Conservation (phyloP, 2,113 vertebrate species). For the Pachycephala philippinensis region DNA sequence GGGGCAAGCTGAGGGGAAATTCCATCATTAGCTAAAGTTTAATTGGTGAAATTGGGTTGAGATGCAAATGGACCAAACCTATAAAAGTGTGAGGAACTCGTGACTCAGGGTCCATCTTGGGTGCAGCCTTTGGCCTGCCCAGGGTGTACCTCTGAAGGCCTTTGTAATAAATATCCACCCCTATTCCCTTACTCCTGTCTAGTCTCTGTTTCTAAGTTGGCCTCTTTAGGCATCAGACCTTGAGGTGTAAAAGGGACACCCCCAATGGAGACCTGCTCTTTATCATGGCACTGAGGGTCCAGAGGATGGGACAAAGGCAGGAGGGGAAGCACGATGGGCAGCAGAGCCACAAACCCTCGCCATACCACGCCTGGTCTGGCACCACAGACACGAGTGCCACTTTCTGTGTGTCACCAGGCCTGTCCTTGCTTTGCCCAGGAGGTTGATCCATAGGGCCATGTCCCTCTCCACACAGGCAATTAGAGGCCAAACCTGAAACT, state of each 20-base stretch:
- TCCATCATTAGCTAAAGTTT: too few relatives aligned
- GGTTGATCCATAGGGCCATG: rapidly evolving
- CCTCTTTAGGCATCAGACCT: too few relatives aligned
- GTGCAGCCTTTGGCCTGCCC: too few relatives aligned
- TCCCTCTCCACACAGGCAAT: not conserved
- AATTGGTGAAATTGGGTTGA: too few relatives aligned
- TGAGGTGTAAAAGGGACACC: not conserved
- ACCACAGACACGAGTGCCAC: not conserved
- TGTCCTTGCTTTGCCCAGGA: not conserved
- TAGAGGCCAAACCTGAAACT: not conserved
- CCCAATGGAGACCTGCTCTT: not conserved
- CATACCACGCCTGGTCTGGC: not conserved
- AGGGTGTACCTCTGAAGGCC: too few relatives aligned
- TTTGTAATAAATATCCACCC: too few relatives aligned
- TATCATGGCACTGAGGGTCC: not conserved
- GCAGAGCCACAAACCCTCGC: not conserved
- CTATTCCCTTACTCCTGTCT: too few relatives aligned
- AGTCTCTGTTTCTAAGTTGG: too few relatives aligned
- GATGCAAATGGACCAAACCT: too few relatives aligned
- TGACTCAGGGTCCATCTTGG: too few relatives aligned
- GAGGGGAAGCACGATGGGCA: not conserved
- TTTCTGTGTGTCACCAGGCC: not conserved
- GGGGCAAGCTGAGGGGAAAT: too few relatives aligned
- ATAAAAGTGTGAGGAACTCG: too few relatives aligned
- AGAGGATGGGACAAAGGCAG: not conserved